phyloP scores from a whole-genome alignment of 2,797 vertebrate species.

The Iguana delicatissima region DNA sequence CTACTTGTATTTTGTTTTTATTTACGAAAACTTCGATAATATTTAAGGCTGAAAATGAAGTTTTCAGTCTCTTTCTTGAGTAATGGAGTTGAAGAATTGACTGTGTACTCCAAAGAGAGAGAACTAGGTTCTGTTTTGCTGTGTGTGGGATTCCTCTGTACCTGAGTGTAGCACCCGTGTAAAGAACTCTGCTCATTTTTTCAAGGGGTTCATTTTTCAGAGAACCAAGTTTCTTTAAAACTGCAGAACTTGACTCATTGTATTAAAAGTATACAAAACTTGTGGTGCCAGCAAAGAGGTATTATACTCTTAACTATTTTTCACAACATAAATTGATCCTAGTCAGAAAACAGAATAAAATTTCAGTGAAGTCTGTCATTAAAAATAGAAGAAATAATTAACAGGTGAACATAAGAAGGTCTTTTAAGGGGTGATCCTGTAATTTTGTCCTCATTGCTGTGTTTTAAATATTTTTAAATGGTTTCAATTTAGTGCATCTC shows the following conservation, averaged over 20 bases:
- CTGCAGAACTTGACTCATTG: background rate
- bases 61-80: background rate
- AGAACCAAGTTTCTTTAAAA: background rate
- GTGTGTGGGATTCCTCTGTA: too few relatives aligned
- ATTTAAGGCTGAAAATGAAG: too few relatives aligned
- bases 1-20: background rate
- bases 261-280: background rate
- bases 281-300: background rate
- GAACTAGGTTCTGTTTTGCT: too few relatives aligned
- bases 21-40: background rate
- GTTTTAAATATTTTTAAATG: too few relatives aligned
- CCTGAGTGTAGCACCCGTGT: background rate
- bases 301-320: background rate
- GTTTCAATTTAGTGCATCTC: too few relatives aligned
- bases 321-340: background rate
- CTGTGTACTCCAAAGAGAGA: too few relatives aligned
- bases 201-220: background rate
- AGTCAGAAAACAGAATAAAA: background rate
- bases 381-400: background rate
- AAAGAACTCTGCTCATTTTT: background rate
- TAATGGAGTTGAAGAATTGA: background rate
- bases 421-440: too few relatives aligned
- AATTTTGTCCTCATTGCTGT: too few relatives aligned
- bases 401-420: too few relatives aligned
- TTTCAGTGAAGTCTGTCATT: background rate